These are phyloP conservation scores for Drosophila rhopaloa DNA, from an alignment of 1,140 invertebrate genomes.

Conservation along the genomic window DNA sequence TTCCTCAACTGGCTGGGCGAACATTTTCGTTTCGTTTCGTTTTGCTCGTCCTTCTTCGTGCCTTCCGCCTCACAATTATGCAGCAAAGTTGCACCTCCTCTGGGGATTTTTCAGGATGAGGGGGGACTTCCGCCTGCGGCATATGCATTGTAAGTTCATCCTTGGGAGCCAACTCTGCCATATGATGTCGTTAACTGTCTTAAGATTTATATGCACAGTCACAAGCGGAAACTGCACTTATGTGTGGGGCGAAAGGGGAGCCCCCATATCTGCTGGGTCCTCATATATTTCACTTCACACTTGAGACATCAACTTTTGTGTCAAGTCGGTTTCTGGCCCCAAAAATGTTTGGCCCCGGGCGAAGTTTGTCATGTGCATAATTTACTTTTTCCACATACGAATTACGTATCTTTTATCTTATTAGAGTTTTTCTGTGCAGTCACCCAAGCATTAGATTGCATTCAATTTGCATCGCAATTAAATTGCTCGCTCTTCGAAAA, in stretches of 20 bases:
- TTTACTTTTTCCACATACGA: constrained; percentile 52
- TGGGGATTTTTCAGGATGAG: constrained; percentile 58
- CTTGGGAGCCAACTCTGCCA: constrained; percentile 53
- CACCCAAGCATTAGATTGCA: constrained; percentile 45
- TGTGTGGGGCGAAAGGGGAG: constrained; percentile 11
- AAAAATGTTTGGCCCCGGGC: constrained; percentile 16
- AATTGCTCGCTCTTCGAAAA: constrained; percentile 42
- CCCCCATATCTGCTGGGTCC: constrained; percentile 21
- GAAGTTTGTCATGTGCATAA: constrained; percentile 73
- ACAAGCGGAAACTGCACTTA: constrained; percentile 80
- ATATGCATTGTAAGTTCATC: constrained; percentile 67
- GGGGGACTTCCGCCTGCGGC: constrained; percentile 33
- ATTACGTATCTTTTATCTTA: constrained; percentile 56
- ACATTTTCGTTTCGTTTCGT: constrained; percentile 54
- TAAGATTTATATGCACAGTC: constrained; percentile 79
- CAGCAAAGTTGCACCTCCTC: constrained; percentile 51
- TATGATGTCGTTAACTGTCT: constrained; percentile 81
- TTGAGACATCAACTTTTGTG: constrained; percentile 78
- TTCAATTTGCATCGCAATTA: constrained; percentile 71
- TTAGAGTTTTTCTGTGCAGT: constrained; percentile 51
- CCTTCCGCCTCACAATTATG: constrained; percentile 64
- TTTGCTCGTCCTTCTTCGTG: constrained; percentile 19
- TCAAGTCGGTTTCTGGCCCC: constrained; percentile 47
- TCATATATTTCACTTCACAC: constrained; percentile 75
- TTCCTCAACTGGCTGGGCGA: constrained; percentile 73